Base-by-base conservation (phyloP, 2,113 vertebrate genomes). In the Romanogobio albipinnatus region DNA sequence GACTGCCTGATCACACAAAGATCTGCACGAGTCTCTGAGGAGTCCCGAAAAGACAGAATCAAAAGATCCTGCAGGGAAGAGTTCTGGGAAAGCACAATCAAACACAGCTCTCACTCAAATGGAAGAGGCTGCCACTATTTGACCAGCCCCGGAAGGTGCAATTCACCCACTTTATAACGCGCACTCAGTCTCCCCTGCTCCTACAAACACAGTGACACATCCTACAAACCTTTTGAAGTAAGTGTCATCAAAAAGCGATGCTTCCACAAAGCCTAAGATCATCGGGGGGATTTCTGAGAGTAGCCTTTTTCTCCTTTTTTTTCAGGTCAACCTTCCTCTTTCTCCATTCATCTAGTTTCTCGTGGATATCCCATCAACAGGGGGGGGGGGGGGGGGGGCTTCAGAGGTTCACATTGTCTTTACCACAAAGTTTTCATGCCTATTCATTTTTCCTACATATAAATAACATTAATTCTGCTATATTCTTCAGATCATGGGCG, bases 81-180 rank as follows among this genome's bases (percentile, higher is more conserved):
- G 61, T 81, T 66, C 78, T 49, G 78, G 24, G 43, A 33, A 49
- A 81, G 45, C 62, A 51, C 62, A 66, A 81, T 81, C 45, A 81
- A 81, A 81, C 77, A 53, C 45, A 1, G 24, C 47, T 80, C 61
- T 81, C 78, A 33, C 24, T 26, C 45, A 66, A 51, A 81, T 36
- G 78, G 61, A 81, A 66, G 78, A 66, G 78, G 43, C 61, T 81
- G 79, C 9, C 61, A 68, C 79, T 81, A 68, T 81, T 81, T 81
- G 79, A 81, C 79, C 79, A 66, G 61, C 61, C 79, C 79, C 79
- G 45, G 45, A 68, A 81, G 45, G 79, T 49, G 9, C 61, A 81
- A 81, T 81, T 81, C 79, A 66, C 61, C 43, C 61, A 51, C 45
- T 81, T 81, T 51, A 68, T 81, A 68, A 81, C 26, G 68, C 78